Evolutionary conservation across 2,888 invertebrate genomes (phyloP), one percentile per base, ranked within the genome.

Genomic region (Crossocerus cetratus): DNA sequence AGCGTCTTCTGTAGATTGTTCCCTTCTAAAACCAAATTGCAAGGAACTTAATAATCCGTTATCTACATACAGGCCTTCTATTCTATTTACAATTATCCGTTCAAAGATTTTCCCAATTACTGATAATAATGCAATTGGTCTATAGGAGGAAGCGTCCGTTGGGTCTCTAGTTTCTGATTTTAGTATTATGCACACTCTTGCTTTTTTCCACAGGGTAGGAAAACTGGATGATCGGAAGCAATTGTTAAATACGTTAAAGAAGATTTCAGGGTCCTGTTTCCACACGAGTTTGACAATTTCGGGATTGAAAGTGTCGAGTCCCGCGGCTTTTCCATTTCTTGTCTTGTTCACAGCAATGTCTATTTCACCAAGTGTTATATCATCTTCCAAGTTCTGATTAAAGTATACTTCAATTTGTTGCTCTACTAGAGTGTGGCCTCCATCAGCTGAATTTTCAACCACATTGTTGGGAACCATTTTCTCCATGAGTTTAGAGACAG

Each of bases 281-380:
- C 57, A 58, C 2, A 23, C 0, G 1, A 3, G 2, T 53, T 67
- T 67, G 1, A 55, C 5, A 11, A 56, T 61, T 32, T 56, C 55
- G 8, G 45, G 13, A 0, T 13, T 23, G 2, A 67, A 2, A 13
- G 5, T 18, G n/a, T 67, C 67, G 1, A 55, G 0, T 0, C 67
- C 67, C 0, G 55, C 61, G 1, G 69, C 69, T 20, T 53, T 69
- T 49, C 57, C n/a, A 16, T 53, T 22, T 69, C n/a, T n/a, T n/a
- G n/a, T n/a, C n/a, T 69, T 2, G 1, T 14, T 11, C 16, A 23
- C n/a, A 2, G 3, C 1, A 69, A 43, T 0, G 63, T 45, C 3
- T 3, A 67, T 61, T 55, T 67, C 67, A 13, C n/a, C 45, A 3
- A 2, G 0, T 2, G n/a, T 2, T 11, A 61, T 67, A 1, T 42